Conservation (phyloP, 2,113 vertebrate species). For the Opisthocomus hoazin region DNA sequence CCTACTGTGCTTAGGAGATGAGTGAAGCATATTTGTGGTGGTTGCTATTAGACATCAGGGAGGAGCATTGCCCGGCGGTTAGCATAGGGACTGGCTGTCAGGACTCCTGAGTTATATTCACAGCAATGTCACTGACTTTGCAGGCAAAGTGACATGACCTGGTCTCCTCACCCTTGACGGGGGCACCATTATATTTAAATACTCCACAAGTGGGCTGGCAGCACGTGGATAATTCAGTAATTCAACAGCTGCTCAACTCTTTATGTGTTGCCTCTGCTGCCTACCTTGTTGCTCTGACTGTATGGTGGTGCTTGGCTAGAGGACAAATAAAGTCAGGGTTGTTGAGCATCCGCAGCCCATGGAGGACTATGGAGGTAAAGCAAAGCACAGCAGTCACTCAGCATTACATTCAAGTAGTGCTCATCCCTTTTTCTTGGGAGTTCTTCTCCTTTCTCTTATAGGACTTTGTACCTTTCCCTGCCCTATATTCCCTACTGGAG, state of each 20-base stretch:
- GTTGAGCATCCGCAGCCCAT: not conserved
- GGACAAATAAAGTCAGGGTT: not conserved
- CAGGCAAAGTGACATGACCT: not conserved
- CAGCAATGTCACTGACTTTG: not conserved
- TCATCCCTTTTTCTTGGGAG: not conserved
- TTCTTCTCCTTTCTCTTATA: not conserved
- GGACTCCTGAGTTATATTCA: not conserved
- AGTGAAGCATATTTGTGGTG: constrained; percentile 34
- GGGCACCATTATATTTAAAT: not conserved
- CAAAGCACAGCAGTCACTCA: not conserved
- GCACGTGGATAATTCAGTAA: not conserved
- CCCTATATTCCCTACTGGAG: not conserved
- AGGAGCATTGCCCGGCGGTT: constrained; percentile 15
- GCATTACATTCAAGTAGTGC: not conserved
- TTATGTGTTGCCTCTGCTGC: not conserved
- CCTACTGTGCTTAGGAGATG: not conserved
- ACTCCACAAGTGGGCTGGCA: not conserved
- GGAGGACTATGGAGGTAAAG: not conserved
- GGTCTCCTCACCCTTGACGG: not conserved
- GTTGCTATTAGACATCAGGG: constrained; percentile 41
- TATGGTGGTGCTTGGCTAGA: not conserved
- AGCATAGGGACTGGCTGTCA: not conserved
- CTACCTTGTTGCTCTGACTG: fast-evolving
- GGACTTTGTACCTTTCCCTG: not conserved
- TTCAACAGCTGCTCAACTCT: not conserved